Evolutionary conservation across 2,888 invertebrate species (phyloP), one percentile per base, ranked within the genome.

Genomic region (Stenotaenia linearis): DNA sequence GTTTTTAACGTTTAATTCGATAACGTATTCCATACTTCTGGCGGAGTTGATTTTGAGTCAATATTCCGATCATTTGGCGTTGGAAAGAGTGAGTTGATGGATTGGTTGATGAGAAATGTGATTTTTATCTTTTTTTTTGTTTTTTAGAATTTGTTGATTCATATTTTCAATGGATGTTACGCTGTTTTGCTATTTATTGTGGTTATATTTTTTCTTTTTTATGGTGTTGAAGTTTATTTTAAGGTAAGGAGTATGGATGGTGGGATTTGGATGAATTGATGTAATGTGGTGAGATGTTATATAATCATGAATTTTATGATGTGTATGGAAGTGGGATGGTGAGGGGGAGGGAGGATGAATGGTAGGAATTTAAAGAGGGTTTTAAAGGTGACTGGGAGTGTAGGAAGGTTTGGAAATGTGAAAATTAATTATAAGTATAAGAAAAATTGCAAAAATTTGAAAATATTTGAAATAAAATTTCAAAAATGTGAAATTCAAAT

Each of bases 181-280:
- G 96, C 96, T 0, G 92, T 93, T n/a, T 89, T 97, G 78, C 90
- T 96, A 81, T 92, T 96, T 85, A 92, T 96, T 81, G 94, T 95
- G 74, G 95, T 96, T 80, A 90, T 95, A 18, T 95, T 96, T 88
- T 97, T 96, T 88, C 90, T 97, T 78, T 95, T 96, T 83, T 97
- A 96, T 86, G 96, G 97, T 76, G 93, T 96, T 23, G 96, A 96
- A 88, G 96, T 97, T 9, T 97, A 91, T 87, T 96, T 97, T 85
- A 96, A 96, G 91, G 93, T 94, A 86, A 87, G 87, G 30, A 21
- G 3, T 25, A 28, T n/a, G n/a, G n/a, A n/a, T n/a, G n/a, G n/a
- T n/a, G n/a, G n/a, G n/a, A n/a, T n/a, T n/a, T n/a, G n/a, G n/a
- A n/a, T n/a, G n/a, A n/a, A n/a, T n/a, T n/a, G n/a, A n/a, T n/a